Conservation (phyloP, 2,888 invertebrate species). For the Caenorhabditis doughertyi region DNA sequence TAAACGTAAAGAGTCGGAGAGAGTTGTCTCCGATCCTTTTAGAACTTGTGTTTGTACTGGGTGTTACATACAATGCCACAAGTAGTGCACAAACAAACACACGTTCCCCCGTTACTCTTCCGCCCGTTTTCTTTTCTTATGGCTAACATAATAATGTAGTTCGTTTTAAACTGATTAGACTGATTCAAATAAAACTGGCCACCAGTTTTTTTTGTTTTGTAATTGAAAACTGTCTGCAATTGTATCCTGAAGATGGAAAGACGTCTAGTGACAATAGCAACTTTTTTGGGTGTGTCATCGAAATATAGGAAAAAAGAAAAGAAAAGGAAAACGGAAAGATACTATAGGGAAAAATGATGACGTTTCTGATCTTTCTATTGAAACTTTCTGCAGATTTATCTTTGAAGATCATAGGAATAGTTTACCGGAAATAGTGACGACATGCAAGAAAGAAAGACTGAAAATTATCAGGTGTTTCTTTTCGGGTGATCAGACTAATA, state of each 20-base stretch:
- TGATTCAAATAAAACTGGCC: slow-evolving; percentile 2
- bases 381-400: slow-evolving; percentile 5
- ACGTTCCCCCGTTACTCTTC: slow-evolving; percentile 23
- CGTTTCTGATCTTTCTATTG: slow-evolving; percentile 21
- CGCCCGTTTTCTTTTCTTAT: slow-evolving; percentile 16
- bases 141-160: slow-evolving; percentile 19
- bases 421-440: slow-evolving; percentile 20
- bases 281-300: slow-evolving; percentile 47
- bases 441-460: slow-evolving; percentile 1
- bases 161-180: slow-evolving; percentile 21
- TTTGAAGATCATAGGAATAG: not conserved
- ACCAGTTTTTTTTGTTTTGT: not conserved
- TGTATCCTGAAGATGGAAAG: not conserved
- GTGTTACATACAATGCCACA: slow-evolving; percentile 65
- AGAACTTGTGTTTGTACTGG: slow-evolving; percentile 60
- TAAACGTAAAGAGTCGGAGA: slow-evolving; percentile 30
- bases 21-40: slow-evolving; percentile 36
- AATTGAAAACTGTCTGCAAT: not conserved
- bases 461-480: slow-evolving; percentile 24
- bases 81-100: slow-evolving; percentile 63
- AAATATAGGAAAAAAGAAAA: slow-evolving; percentile 15
- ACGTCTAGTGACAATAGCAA: slow-evolving; percentile 18
- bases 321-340: not conserved
- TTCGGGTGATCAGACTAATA: slow-evolving; percentile 1
- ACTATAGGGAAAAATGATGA: slow-evolving; percentile 21